These are phyloP conservation scores for Eurytoma adleriae DNA, from an alignment of 2,888 invertebrate genomes.

Conservation along the genomic window DNA sequence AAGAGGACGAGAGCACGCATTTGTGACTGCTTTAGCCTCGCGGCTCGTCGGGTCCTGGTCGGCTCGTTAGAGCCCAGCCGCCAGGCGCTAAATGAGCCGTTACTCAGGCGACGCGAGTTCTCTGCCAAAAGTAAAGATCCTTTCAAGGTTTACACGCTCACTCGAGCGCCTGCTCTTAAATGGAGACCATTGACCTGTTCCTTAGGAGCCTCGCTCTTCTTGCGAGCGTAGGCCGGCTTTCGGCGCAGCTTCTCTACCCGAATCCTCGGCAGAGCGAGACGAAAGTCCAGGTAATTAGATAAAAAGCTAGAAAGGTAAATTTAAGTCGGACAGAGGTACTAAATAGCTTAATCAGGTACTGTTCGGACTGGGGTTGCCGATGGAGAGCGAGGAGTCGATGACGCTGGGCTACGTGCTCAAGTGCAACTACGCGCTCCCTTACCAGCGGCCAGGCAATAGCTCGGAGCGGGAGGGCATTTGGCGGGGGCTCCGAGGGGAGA, in stretches of 20 bases:
- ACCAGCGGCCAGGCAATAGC: conserved; percentile 68
- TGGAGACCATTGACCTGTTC: background rate
- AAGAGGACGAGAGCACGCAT: background rate
- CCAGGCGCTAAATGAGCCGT: conserved; percentile 30
- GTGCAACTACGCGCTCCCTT: conserved; percentile 74
- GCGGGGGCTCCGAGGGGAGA: background rate
- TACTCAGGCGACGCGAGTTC: background rate
- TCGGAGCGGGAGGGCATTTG: conserved; percentile 15
- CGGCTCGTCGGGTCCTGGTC: background rate
- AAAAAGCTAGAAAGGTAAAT: too few species aligned
- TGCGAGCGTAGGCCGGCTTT: too few species aligned
- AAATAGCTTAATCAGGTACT: conserved; percentile 74
- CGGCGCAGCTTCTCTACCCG: conserved; percentile 62
- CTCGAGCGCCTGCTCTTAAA: background rate
- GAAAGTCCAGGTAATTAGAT: conserved; percentile 71
- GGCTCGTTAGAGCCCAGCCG: background rate
- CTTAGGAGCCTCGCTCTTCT: too few species aligned
- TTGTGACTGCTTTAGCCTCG: background rate
- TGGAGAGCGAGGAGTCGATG: conserved; percentile 75
- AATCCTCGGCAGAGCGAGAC: conserved; percentile 68
- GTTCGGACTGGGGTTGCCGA: conserved; percentile 77
- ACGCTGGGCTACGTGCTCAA: conserved; percentile 77
- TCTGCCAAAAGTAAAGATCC: background rate
- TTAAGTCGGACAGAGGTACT: too few species aligned
- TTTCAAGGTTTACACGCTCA: background rate